Conservation (phyloP, 2,113 vertebrate genomes). For the Oreotragus oreotragus region DNA sequence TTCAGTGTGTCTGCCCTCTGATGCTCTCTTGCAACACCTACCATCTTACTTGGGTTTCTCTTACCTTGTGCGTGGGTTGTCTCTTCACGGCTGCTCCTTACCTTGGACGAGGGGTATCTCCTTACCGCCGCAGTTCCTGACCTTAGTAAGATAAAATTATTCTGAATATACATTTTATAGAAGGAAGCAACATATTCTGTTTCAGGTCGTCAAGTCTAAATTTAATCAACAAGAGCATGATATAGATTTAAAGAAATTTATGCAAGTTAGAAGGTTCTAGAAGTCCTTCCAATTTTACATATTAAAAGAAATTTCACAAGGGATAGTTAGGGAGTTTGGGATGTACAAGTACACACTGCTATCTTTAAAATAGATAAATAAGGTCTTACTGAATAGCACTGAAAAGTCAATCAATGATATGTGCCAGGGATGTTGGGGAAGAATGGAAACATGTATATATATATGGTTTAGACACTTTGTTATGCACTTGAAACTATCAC, state of each 20-base stretch:
- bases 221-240: neutral
- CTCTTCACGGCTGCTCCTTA: too few species aligned
- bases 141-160: neutral
- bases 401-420: neutral
- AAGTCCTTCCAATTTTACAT: neutral
- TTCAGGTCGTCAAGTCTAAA: neutral
- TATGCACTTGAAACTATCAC: neutral
- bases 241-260: neutral
- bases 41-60: too few species aligned
- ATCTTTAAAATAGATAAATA: neutral
- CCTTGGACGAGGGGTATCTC: too few species aligned
- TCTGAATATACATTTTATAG: neutral
- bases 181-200: neutral
- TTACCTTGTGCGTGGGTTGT: too few species aligned
- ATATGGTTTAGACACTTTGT: neutral
- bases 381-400: neutral
- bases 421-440: neutral
- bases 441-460: neutral
- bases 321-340: neutral
- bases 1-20: too few species aligned
- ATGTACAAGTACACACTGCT: neutral
- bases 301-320: neutral
- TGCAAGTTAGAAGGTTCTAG: neutral
- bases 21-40: too few species aligned
- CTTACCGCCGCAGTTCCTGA: too few species aligned